Evolutionary conservation across 1,140 invertebrate species (phyloP).

Genomic region (Mactra quadrangularis): DNA sequence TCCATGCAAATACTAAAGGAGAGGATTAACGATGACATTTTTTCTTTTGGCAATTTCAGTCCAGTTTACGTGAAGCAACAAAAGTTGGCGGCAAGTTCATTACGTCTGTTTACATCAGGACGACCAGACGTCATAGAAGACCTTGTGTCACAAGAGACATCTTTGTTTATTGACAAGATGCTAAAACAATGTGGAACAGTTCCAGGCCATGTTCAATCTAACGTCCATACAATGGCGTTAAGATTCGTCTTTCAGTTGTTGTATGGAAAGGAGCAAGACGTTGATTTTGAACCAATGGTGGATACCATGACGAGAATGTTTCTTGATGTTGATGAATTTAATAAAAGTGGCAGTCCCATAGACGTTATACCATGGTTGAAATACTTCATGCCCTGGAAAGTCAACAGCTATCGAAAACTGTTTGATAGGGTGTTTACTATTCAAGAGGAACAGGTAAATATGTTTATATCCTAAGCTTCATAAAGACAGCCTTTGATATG

Average conservation of each 20-base stretch:
- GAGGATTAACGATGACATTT: no score
- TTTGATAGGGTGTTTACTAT: no score
- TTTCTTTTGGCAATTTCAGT: background rate
- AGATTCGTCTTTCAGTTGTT: conserved; percentile 10
- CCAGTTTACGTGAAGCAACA: background rate
- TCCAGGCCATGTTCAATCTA: background rate
- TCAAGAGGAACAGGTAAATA: no score
- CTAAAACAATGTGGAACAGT: background rate
- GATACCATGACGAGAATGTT: no score
- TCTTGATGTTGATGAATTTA: no score
- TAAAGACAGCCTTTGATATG: no score
- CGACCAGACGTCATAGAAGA: conserved; percentile 19
- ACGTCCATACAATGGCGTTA: background rate
- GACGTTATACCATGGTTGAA: conserved; percentile 18
- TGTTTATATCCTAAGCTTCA: no score
- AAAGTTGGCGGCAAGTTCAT: background rate
- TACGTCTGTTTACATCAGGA: conserved; percentile 16
- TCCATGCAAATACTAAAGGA: no score
- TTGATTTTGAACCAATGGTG: conserved; percentile 3
- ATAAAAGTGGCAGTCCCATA: conserved; percentile 5
- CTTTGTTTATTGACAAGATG: background rate
- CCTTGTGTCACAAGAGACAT: background rate
- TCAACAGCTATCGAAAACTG: background rate
- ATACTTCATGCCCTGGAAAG: conserved; percentile 22
- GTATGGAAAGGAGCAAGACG: background rate